A percentile compares a stretch with the other conserved stretches of the same genome.
These are phyloP conservation scores for Pollenia angustigena DNA, from an alignment of 2,888 invertebrate species.

Conservation along the genomic window DNA sequence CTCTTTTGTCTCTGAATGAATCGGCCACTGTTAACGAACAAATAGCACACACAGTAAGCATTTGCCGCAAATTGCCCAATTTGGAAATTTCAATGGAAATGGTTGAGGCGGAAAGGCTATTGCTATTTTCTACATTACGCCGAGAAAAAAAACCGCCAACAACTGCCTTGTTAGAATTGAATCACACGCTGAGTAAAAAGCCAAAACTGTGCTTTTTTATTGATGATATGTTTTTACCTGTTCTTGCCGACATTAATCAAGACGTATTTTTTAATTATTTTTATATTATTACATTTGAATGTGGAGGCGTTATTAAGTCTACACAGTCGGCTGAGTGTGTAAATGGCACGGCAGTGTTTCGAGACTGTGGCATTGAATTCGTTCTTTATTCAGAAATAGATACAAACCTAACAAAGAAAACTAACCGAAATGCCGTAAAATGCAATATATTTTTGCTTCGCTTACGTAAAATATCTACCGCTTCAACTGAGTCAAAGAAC, in stretches of 20 bases:
- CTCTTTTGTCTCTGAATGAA: constrained; percentile 77
- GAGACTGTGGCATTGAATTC: constrained; percentile 82
- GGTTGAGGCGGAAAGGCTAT: constrained; percentile 85
- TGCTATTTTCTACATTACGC: constrained; percentile 83
- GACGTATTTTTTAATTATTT: constrained; percentile 83
- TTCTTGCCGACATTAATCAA: constrained; percentile 78
- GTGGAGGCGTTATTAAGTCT: constrained; percentile 81
- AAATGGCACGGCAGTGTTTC: constrained; percentile 80
- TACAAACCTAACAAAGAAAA: constrained; percentile 74
- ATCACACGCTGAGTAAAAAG: constrained; percentile 24
- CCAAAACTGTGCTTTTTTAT: constrained; percentile 75
- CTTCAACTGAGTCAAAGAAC: constrained; percentile 76
- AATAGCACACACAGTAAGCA: constrained; percentile 84
- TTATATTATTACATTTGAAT: constrained; percentile 82
- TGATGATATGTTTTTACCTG: constrained; percentile 80
- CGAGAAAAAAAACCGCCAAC: constrained; percentile 48
- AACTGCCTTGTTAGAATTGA: background rate
- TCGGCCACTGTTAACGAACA: constrained; percentile 81
- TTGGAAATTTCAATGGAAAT: constrained; percentile 84
- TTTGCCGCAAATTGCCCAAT: constrained; percentile 84
- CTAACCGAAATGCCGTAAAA: constrained; percentile 83
- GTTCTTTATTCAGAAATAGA: constrained; percentile 33
- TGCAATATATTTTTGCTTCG: constrained; percentile 85
- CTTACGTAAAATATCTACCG: constrained; percentile 82
- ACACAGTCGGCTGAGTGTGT: constrained; percentile 82